Evolutionary conservation across 2,113 vertebrate species (phyloP).

Genomic region (Rutilus rutilus): DNA sequence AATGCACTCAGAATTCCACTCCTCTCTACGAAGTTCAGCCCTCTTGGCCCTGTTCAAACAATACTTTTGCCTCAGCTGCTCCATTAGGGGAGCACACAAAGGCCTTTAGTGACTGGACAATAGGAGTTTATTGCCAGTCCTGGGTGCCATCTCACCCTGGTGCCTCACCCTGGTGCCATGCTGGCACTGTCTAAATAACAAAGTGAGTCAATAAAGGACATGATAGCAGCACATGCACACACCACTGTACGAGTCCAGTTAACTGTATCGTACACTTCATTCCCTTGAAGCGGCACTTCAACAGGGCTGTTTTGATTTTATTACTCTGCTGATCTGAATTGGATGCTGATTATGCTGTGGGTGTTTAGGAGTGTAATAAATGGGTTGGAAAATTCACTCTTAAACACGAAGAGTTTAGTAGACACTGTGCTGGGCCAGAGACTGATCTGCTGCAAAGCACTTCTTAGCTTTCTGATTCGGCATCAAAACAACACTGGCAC

Average conservation of each 20-base stretch:
- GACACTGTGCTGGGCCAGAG: background rate
- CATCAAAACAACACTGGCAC: background rate
- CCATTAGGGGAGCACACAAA: conserved; percentile 72
- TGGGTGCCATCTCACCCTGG: conserved; percentile 70
- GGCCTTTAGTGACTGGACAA: conserved; percentile 72
- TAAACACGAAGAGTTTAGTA: background rate
- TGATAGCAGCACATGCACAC: conserved; percentile 4
- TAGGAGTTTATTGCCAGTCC: conserved; percentile 60
- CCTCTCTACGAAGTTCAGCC: conserved; percentile 57
- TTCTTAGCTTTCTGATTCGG: background rate
- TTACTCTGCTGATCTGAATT: background rate
- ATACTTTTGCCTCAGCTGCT: conserved; percentile 55
- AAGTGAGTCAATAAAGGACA: conserved; percentile 18
- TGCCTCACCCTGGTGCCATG: conserved; percentile 60
- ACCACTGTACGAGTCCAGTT: background rate
- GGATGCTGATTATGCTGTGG: background rate
- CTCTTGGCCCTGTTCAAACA: conserved; percentile 67
- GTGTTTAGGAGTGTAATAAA: background rate
- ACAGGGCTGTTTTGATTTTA: background rate
- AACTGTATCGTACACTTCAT: background rate
- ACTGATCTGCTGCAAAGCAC: background rate
- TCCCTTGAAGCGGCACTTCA: background rate
- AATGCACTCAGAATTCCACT: conserved; percentile 58
- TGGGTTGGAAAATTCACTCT: background rate
- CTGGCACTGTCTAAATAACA: conserved; percentile 32